A percentile compares a stretch with the other conserved stretches of the same genome.
Conservation (phyloP, 2,888 invertebrate genomes). For the Abrostola triplasia region DNA sequence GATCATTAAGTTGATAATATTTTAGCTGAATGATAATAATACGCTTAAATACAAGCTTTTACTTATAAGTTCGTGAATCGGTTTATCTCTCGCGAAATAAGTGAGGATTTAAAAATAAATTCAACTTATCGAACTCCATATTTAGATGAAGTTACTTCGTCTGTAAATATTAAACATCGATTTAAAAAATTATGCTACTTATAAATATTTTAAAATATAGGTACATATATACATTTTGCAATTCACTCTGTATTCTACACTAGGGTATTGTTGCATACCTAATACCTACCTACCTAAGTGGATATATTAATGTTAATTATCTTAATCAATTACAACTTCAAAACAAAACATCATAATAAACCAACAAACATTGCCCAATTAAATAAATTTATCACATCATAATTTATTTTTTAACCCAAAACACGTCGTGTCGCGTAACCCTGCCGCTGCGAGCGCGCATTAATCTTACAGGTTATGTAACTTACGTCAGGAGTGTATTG, state of each 20-base stretch:
- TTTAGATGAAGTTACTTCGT: slow-evolving; percentile 5
- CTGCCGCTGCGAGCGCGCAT: slow-evolving; percentile 12
- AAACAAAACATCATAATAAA: background rate
- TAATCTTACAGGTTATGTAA: slow-evolving; percentile 29
- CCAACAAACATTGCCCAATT: background rate
- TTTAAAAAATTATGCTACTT: background rate
- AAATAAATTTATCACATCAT: background rate
- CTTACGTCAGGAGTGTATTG: slow-evolving; percentile 38
- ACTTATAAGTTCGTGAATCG: background rate
- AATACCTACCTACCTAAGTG: too few relatives aligned
- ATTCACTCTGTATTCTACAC: slow-evolving; percentile 4
- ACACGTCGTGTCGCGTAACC: slow-evolving; percentile 13
- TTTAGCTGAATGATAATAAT: slow-evolving; percentile 2
- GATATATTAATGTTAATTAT: background rate
- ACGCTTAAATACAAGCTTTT: background rate
- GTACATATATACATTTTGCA: slow-evolving; percentile 1
- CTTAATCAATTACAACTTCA: background rate
- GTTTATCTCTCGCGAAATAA: background rate
- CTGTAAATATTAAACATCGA: background rate
- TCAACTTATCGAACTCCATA: slow-evolving; percentile 1
- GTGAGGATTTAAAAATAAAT: background rate
- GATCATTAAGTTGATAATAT: slow-evolving; percentile 1
- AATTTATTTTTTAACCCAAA: background rate
- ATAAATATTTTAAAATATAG: background rate
- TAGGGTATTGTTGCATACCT: too few relatives aligned